These are phyloP conservation scores for Melieria omissa DNA, from an alignment of 2,888 invertebrate genomes.

Conservation along the genomic window DNA sequence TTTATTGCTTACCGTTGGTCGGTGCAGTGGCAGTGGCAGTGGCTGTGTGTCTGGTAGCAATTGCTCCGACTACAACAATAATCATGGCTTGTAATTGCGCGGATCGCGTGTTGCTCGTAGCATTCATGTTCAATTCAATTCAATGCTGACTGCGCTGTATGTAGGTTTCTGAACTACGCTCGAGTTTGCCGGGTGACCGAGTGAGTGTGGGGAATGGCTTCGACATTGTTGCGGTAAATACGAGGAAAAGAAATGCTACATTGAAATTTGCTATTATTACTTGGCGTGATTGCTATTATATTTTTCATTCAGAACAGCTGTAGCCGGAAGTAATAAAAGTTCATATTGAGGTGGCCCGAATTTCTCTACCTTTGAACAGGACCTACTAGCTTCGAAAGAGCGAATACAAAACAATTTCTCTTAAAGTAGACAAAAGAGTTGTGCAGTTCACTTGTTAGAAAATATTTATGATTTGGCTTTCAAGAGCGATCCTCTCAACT, in stretches of 20 bases:
- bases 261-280: background rate
- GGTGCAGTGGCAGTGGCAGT: background rate
- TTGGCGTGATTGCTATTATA: background rate
- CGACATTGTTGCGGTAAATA: conserved; percentile 8
- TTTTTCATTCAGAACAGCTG: background rate
- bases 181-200: background rate
- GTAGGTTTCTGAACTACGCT: background rate
- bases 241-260: background rate
- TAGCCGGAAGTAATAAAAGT: conserved; percentile 17
- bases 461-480: no score
- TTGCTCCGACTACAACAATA: conserved; percentile 5
- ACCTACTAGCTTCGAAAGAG: no score
- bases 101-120: conserved; percentile 14
- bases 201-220: background rate
- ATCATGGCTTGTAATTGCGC: conserved; percentile 10
- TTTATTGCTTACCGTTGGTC: background rate
- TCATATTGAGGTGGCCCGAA: background rate
- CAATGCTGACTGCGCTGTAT: background rate
- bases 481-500: no score
- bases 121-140: background rate
- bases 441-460: no score
- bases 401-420: no score
- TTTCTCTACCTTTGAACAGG: background rate
- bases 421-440: no score
- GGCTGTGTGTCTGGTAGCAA: background rate